Evolutionary conservation across 2,888 invertebrate species (phyloP).

Genomic region (Chamaedrilus cognettii): DNA sequence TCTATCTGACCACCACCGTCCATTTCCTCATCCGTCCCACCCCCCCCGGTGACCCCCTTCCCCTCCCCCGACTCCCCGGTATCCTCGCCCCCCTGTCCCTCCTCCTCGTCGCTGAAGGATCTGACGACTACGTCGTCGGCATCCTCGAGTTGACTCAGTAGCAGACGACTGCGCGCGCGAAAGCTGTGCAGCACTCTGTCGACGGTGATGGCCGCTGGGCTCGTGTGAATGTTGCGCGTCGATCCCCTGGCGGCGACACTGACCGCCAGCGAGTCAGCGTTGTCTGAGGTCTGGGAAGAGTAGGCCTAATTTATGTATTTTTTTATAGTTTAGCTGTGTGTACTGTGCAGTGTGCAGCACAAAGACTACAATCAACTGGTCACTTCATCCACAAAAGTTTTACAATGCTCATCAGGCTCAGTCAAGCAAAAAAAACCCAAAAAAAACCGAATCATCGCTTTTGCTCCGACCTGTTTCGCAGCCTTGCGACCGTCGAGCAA

Average conservation of each 20-base stretch:
- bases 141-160: conserved; percentile 56
- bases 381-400: too few species aligned
- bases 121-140: conserved; percentile 56
- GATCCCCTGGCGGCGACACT: not conserved
- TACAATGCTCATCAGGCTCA: too few species aligned
- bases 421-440: too few species aligned
- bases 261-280: not conserved
- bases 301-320: too few species aligned
- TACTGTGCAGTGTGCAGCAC: too few species aligned
- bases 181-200: conserved; percentile 59
- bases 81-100: conserved; percentile 25
- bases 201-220: conserved; percentile 57
- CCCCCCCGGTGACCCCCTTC: conserved; percentile 3
- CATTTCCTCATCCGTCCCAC: not conserved
- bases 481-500: conserved; percentile 23
- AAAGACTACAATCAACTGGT: too few species aligned
- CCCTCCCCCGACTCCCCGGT: conserved; percentile 7
- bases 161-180: conserved; percentile 57
- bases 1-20: not conserved
- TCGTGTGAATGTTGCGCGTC: conserved; percentile 57
- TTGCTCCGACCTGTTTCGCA: conserved; percentile 4
- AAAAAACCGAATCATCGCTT: too few species aligned
- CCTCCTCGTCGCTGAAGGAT: conserved; percentile 45
- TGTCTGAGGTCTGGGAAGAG: too few species aligned
- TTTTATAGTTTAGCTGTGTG: too few species aligned